phyloP scores from a whole-genome alignment of 2,113 vertebrate genomes.

The Cariama cristata region DNA sequence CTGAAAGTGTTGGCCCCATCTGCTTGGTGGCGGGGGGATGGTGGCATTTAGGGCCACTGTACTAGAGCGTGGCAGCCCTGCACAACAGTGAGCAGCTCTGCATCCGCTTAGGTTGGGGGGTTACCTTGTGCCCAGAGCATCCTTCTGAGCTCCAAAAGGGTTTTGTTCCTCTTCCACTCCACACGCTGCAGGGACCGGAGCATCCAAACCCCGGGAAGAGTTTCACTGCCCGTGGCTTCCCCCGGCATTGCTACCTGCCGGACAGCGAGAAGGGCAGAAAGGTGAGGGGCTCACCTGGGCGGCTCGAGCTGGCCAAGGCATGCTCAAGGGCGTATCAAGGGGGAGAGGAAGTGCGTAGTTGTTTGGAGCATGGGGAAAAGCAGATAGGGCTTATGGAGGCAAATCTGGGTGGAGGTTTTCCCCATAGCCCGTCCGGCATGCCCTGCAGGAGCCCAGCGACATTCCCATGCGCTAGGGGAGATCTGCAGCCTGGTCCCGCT shows the following conservation, averaged over 20 bases:
- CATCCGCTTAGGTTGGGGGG: background rate
- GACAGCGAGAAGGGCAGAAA: slow-evolving; percentile 95
- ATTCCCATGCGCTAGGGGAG: accelerated
- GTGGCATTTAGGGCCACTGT: background rate
- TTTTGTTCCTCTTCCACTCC: background rate
- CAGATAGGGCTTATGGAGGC: background rate
- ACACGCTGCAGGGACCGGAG: slow-evolving; percentile 84
- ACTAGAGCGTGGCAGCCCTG: accelerated
- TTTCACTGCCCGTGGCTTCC: slow-evolving; percentile 94
- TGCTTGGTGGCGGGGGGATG: background rate
- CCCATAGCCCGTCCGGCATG: background rate
- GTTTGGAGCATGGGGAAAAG: background rate
- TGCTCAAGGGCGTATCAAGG: accelerated
- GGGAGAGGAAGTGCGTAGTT: background rate
- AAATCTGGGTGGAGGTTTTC: background rate
- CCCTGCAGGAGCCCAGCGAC: background rate
- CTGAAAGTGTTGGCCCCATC: accelerated
- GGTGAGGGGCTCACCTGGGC: slow-evolving; percentile 61
- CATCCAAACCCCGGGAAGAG: slow-evolving; percentile 92
- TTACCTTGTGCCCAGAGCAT: background rate
- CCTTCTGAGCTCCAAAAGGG: background rate
- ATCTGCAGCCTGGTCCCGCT: background rate
- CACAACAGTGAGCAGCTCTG: background rate
- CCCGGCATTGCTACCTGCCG: slow-evolving; percentile 94
- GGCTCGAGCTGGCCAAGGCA: accelerated